Evolutionary conservation across 2,888 invertebrate species (phyloP).

Genomic region (Morpho deidamia): DNA sequence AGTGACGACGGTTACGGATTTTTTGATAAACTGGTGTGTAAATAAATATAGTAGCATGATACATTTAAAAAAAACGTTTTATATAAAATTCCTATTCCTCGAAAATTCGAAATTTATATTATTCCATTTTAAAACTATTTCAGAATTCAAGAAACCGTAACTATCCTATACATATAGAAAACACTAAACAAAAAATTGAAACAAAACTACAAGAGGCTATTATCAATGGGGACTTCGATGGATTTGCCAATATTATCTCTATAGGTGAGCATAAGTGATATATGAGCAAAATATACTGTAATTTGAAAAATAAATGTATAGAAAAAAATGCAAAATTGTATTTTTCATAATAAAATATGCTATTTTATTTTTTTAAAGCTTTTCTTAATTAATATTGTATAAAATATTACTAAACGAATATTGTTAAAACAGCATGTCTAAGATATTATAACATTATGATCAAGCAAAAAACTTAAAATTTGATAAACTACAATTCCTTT

Average conservation of each 20-base stretch:
- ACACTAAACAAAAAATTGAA: slow-evolving; percentile 50
- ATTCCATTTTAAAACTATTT: neutral
- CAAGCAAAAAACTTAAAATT: too few relatives aligned
- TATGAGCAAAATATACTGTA: neutral
- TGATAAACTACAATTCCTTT: too few relatives aligned
- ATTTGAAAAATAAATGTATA: too few relatives aligned
- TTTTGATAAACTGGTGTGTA: slow-evolving; percentile 54
- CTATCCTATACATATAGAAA: slow-evolving; percentile 24
- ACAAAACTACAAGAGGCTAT: slow-evolving; percentile 58
- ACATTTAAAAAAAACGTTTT: neutral
- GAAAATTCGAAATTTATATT: neutral
- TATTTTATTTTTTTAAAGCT: too few relatives aligned
- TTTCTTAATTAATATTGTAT: neutral
- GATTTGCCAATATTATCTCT: slow-evolving; percentile 45
- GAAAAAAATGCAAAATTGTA: neutral
- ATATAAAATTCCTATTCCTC: too few relatives aligned
- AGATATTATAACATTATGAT: too few relatives aligned
- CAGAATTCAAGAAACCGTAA: slow-evolving; percentile 6
- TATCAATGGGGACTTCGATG: slow-evolving; percentile 49
- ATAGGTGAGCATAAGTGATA: slow-evolving; percentile 32
- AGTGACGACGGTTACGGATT: slow-evolving; percentile 62
- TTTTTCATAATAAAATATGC: too few relatives aligned
- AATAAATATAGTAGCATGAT: neutral
- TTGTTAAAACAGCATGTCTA: too few relatives aligned
- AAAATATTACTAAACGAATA: neutral